Evolutionary conservation across 2,888 invertebrate species (phyloP), one percentile per base, ranked within the genome.

Genomic region (Pachycephus smyrnensis): DNA sequence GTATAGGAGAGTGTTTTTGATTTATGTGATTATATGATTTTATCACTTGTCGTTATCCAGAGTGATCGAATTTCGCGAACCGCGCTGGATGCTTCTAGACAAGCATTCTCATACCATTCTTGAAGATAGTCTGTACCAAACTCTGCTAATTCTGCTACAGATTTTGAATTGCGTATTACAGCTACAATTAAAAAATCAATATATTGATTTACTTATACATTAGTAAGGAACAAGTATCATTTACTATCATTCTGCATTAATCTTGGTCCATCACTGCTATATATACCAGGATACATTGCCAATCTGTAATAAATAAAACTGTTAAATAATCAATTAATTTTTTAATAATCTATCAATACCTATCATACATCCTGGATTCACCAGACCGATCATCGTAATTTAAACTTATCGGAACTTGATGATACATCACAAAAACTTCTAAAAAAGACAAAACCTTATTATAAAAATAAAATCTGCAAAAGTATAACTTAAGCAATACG

Each of bases 41-140:
- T 69, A 37, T 75, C 80, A 87, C 87, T 81, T 80, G 87, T 86
- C 76, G 77, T 82, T 23, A 79, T 80, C 87, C 87, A 88, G 71
- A 83, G 80, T 68, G 82, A 76, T 80, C 77, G 82, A 55, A 87
- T 78, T 79, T 88, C 84, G 23, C 81, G 80, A 75, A 88, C 75
- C 68, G 84, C 84, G 32, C 68, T 71, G n/a, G 15, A 30, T 31
- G 15, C 68, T 37, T 78, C 78, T 1, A 73, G 69, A 73, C 80
- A 81, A n/a, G 76, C 68, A 69, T 73, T 69, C 6, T 73, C 73
- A 68, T 81, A 83, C 77, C 79, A 78, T 71, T 78, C 73, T 68
- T 80, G 76, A 68, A 79, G 33, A 12, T 78, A 32, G 30, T 76
- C 77, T 32, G 68, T 68, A 73, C 74, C 40, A 73, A 36, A 31